Evolutionary conservation across 2,888 invertebrate genomes (phyloP), one percentile per base, ranked within the genome.

Genomic region (Chydorus sphaericus): DNA sequence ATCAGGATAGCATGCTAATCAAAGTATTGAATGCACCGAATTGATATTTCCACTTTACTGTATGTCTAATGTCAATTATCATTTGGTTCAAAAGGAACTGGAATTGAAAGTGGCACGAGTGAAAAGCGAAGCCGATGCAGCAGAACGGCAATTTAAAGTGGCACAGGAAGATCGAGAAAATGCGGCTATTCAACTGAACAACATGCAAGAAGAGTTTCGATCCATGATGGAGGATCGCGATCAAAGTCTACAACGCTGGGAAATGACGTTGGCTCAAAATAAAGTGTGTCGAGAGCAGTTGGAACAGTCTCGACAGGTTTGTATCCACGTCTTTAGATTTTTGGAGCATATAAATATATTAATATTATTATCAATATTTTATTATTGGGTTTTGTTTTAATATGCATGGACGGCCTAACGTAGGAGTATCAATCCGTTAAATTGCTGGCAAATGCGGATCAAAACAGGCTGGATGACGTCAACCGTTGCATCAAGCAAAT

Each of bases 191-290:
- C 37, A 53, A 23, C 28, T 53, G 3, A 37, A 36, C 28, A 36
- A 38, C 23, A 28, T 53, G 37, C 36, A 53, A 7, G 37, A 53
- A 37, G 53, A 53, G 10, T 53, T 53, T 36, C 26, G 26, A 3
- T 28, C 36, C 10, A 37, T 53, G 37, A 37, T 8, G 4, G 37
- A 53, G 28, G 36, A 53, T 37, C 38, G 53, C 2, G 37, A 53
- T 28, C 38, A 53, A 26, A 38, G 28, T 37, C 33, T 53, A 18
- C 26, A 38, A 31, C 53, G 38, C 23, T 53, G 53, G 53, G 53
- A 53, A 26, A 26, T 38, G 5, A 53, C 36, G 6, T 11, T 53
- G 36, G 16, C 14, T n/a, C 53, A 53, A 53, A 6, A 18, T n/a
- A 38, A 36, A n/a, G 36, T 18, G 2, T 28, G 37, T 18, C n/a